Evolutionary conservation across 2,888 invertebrate genomes (phyloP).

Genomic region (Caradrina kadenii): DNA sequence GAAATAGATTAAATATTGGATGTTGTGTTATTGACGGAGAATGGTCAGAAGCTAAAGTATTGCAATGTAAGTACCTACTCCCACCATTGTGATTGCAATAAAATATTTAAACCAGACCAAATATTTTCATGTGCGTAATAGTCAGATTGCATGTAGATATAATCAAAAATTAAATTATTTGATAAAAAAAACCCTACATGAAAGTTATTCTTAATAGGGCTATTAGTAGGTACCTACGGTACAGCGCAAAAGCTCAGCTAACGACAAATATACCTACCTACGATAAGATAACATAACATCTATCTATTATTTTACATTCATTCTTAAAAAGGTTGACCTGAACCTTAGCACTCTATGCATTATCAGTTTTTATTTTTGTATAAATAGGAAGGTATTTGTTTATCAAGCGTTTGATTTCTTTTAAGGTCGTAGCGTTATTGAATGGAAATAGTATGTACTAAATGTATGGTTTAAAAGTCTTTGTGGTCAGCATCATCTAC

Average conservation of each 20-base stretch:
- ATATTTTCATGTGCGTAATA: neutral
- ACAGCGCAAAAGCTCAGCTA: neutral
- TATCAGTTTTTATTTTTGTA: conserved; percentile 24
- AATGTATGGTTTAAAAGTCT: no score
- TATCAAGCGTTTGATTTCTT: conserved; percentile 4
- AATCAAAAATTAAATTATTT: neutral
- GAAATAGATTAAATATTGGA: conserved; percentile 11
- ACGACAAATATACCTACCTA: neutral
- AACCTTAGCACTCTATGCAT: conserved; percentile 25
- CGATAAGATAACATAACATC: neutral
- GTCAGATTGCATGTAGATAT: neutral
- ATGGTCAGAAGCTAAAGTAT: neutral
- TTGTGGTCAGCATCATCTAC: no score
- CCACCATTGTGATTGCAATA: neutral
- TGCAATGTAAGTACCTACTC: neutral
- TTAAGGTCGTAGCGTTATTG: neutral
- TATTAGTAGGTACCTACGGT: no score
- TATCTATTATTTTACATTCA: conserved; percentile 17
- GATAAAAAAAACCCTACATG: no score
- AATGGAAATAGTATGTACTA: neutral
- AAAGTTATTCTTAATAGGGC: no score
- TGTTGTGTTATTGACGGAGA: neutral
- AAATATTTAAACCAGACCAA: neutral
- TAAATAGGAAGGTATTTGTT: conserved; percentile 10
- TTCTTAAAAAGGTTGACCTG: conserved; percentile 25